phyloP scores from a whole-genome alignment of 2,113 vertebrate species.

The Camelus bactrianus region DNA sequence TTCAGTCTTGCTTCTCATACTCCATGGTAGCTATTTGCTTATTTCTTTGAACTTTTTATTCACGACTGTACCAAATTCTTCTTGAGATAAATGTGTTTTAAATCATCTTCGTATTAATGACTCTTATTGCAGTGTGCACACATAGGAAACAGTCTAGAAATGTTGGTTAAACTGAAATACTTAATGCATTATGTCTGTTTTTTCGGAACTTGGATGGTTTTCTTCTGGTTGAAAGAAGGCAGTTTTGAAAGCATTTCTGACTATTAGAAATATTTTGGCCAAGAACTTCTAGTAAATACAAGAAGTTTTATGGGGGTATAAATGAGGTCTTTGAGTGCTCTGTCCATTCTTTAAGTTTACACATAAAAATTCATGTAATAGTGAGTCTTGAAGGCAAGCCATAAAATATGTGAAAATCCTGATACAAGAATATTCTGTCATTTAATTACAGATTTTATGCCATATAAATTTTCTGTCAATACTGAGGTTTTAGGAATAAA shows the following conservation, averaged over 20 bases:
- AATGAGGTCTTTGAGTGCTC: not conserved
- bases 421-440: not conserved
- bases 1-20: not conserved
- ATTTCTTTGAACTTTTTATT: not conserved
- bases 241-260: constrained; percentile 2
- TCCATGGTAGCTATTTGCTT: not conserved
- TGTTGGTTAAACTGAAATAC: not conserved
- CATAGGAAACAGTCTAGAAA: not conserved
- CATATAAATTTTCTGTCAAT: not conserved
- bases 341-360: not conserved
- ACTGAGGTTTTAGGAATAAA: not conserved
- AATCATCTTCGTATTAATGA: not conserved
- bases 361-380: not conserved
- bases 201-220: not conserved
- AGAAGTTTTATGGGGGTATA: not conserved
- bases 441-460: constrained; percentile 35
- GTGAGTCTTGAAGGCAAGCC: not conserved
- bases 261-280: not conserved
- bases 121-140: not conserved
- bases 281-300: not conserved
- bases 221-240: not conserved
- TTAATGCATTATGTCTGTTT: not conserved
- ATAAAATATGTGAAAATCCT: not conserved
- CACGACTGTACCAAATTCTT: not conserved
- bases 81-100: constrained; percentile 45